Evolutionary conservation across 2,113 vertebrate species (phyloP), one percentile per base, ranked within the genome.

Genomic region (Cebus imitator): DNA sequence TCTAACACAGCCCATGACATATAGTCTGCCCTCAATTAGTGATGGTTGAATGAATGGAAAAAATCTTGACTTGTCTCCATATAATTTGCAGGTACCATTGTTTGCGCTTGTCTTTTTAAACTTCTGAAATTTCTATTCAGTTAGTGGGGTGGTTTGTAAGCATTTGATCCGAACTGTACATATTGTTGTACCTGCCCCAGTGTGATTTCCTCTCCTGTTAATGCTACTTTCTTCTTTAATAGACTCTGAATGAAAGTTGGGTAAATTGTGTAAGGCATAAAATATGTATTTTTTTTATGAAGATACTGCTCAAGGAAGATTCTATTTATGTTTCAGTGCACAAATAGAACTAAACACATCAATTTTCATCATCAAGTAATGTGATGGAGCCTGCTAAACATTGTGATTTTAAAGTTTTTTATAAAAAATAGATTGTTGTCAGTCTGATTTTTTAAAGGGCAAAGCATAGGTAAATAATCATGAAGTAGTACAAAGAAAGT

Each of bases 111-210:
- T 30, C 6, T 10, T 55, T 14, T 35, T 68, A 32, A 14, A 55
- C 37, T 52, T 85, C 14, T n/a, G 57, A 85, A 30, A 61, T 37
- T 16, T 81, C 11, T 57, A 37, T 9, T 68, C 58, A 17, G 14
- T 35, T 64, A 35, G 4, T 18, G 37, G 21, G 16, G n/a, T 16
- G 3, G 35, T n/a, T 37, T 25, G 0, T 27, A 32, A 9, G n/a
- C 16, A 2, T 20, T 66, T 7, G 25, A 14, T n/a, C 21, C 0
- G 2, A 50, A 8, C 12, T 21, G 0, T 8, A 6, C 8, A 5
- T 48, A 37, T 43, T 8, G 9, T 75, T 21, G 6, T 11, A 13
- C 18, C 37, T 80, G 16, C 13, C n/a, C 17, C 48, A 3, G 17
- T 30, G 6, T 72, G 45, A 61, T 23, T 40, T 82, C 79, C 20